Evolutionary conservation across 2,888 invertebrate species (phyloP), one percentile per base, ranked within the genome.

Genomic region (Microplitis manilae): DNA sequence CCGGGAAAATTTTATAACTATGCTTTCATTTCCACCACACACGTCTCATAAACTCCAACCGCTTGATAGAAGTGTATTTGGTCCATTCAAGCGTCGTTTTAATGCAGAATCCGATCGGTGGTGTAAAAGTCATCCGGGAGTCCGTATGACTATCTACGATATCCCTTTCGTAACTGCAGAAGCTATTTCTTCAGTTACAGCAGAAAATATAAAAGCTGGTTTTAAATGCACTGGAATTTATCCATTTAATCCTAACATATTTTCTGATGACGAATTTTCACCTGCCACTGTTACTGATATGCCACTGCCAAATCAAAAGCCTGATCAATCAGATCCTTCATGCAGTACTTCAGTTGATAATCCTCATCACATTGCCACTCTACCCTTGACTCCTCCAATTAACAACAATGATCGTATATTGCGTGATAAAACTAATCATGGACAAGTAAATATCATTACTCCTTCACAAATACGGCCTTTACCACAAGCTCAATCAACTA

Each of bases 91-190:
- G 88, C 15, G 30, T 30, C 65, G n/a, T 67, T 73, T 73, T 15
- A 30, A 64, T 9, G 64, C 20, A 1, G 20, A 20, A 20, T 20
- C 20, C 20, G 1, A 1, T 20, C 20, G 20, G 1, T 20, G 20
- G 17, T 8, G 64, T 30, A n/a, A 6, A 41, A 65, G 50, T 1
- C 41, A 41, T 30, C 69, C 41, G n/a, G 86, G 86, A 84, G 85
- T 85, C 84, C 86, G 85, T 86, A 86, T 86, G 86, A 87, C 86
- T 85, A 86, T 86, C 85, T 86, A 86, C 85, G 84, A 85, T 84
- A 84, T 85, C 85, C 86, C 86, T 86, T 85, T 85, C 85, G 87
- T 86, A 87, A 86, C 38, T 38, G 17, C 17, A 61, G 17, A 61
- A 15, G 17, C 61, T 61, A 61, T 61, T n/a, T 61, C 61, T 7